Conservation (phyloP, 2,113 vertebrate species). For the Psophia crepitans region DNA sequence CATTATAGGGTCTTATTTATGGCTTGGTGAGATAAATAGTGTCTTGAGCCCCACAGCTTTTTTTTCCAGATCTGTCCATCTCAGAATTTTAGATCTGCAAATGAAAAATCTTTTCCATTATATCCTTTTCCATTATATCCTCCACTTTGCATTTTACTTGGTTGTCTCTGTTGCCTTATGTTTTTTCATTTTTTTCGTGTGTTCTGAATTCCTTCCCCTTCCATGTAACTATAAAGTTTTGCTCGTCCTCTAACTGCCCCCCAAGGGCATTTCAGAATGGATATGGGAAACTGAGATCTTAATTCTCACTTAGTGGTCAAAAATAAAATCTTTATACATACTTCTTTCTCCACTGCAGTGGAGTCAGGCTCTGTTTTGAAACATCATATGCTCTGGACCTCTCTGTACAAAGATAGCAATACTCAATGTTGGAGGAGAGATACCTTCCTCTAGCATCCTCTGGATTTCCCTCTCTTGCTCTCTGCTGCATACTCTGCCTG, state of each 20-base stretch:
- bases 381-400: not conserved
- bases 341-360: not conserved
- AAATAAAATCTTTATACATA: not conserved
- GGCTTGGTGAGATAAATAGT: not conserved
- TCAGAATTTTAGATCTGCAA: not conserved
- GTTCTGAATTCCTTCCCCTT: not conserved
- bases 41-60: not conserved
- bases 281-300: not conserved
- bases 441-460: not conserved
- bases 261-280: not conserved
- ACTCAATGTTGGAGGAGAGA: not conserved
- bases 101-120: not conserved
- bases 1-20: not conserved
- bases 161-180: not conserved
- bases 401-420: not conserved
- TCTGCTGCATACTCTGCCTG: not conserved
- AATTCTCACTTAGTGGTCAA: not conserved
- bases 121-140: not conserved
- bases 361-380: not conserved
- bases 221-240: not conserved
- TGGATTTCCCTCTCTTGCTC: not conserved
- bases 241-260: rapidly evolving
- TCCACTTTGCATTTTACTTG: not conserved
- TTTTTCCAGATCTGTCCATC: not conserved
- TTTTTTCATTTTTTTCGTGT: not conserved